Percentiles rank a stretch among this genome's conserved stretches.
Evolutionary conservation across 2,888 invertebrate species (phyloP).

Genomic region (Dynastes tityus): DNA sequence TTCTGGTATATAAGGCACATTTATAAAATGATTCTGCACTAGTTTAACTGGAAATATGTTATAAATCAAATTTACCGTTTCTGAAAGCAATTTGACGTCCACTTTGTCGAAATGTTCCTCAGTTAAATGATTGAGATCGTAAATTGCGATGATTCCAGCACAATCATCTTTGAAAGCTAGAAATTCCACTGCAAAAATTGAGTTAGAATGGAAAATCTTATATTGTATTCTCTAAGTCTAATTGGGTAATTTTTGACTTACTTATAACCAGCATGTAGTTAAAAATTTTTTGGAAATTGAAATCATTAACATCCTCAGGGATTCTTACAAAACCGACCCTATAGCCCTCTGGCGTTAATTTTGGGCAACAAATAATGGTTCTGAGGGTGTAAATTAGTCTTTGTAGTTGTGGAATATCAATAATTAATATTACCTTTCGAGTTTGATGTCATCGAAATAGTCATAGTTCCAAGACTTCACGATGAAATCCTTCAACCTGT

Average conservation of each 20-base stretch:
- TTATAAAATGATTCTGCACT: not conserved
- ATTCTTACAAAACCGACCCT: not conserved
- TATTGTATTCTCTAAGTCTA: not conserved
- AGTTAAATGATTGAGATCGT: conserved; percentile 6
- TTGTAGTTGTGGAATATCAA: too few species aligned
- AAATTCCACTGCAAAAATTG: too few species aligned
- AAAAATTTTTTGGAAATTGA: conserved; percentile 1
- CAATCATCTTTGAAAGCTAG: not conserved
- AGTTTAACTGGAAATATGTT: conserved; percentile 15
- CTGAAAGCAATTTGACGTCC: not conserved
- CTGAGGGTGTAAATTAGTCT: too few species aligned
- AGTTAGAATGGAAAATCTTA: too few species aligned
- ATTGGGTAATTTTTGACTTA: not conserved
- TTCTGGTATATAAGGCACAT: not conserved
- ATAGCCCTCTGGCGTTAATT: conserved; percentile 34
- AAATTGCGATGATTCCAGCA: conserved; percentile 12
- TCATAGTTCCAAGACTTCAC: too few species aligned
- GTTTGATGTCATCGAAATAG: too few species aligned
- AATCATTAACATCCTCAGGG: conserved; percentile 1
- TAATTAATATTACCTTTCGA: conserved; percentile 68
- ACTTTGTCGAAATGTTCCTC: not conserved
- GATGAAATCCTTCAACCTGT: too few species aligned
- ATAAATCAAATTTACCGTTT: conserved; percentile 7
- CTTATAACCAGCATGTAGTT: not conserved
- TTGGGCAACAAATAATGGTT: not conserved